A percentile compares a stretch with the other conserved stretches of the same genome.
Evolutionary conservation across 92 coral and sea anemone genomes (phyloP).

Genomic region (Heliopora coerulea): DNA sequence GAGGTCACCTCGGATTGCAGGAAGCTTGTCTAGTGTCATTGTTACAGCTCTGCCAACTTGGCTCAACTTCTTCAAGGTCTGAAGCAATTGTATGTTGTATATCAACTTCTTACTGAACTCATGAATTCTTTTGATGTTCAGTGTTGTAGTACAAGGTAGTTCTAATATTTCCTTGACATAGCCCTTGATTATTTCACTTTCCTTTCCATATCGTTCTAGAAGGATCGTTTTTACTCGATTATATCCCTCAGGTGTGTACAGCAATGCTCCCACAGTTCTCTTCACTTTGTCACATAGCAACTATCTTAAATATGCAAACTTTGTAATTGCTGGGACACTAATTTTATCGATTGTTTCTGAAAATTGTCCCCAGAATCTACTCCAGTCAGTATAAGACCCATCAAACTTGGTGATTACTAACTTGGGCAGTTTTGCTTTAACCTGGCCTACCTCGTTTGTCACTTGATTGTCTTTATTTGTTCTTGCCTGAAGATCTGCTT

Average conservation of each 20-base stretch:
- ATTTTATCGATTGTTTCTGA: no score
- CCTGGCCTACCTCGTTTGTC: conserved; percentile 14
- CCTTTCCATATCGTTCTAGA: conserved; percentile 41
- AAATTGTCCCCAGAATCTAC: no score
- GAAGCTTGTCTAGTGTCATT: no score
- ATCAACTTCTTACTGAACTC: conserved; percentile 45
- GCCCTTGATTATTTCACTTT: conserved; percentile 49
- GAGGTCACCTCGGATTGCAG: conserved; percentile 55
- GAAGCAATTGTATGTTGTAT: conserved; percentile 45
- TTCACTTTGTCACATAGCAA: conserved; percentile 31
- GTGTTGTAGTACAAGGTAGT: conserved; percentile 46
- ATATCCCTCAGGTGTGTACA: conserved; percentile 50
- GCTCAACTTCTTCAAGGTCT: conserved; percentile 38
- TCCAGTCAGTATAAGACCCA: conserved; percentile 49
- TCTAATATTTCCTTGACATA: conserved; percentile 42
- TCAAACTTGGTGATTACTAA: conserved; percentile 50
- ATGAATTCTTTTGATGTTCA: conserved; percentile 34
- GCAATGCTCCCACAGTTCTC: conserved; percentile 40
- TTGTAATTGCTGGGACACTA: conserved; percentile 51
- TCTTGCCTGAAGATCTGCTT: no score
- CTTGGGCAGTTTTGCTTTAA: conserved; percentile 48
- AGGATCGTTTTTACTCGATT: conserved; percentile 43
- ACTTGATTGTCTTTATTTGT: not conserved
- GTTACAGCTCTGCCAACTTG: conserved; percentile 49
- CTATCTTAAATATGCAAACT: conserved; percentile 46